Percentiles rank a stretch among this genome's conserved stretches.
phyloP scores from a whole-genome alignment of 2,888 invertebrate species.

The Tribolium freemani region DNA sequence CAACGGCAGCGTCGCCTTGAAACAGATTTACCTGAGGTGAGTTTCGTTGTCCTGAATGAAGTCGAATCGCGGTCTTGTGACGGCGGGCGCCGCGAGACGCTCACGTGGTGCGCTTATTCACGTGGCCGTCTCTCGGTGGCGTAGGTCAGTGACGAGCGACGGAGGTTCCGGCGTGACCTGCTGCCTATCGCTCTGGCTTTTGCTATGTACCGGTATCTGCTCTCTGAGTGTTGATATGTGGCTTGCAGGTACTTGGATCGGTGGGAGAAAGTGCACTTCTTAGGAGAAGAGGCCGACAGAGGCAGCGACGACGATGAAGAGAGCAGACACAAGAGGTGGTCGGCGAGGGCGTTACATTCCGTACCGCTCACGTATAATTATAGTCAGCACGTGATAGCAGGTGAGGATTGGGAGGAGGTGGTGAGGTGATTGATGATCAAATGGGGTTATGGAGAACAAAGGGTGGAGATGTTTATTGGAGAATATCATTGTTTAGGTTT shows the following conservation, averaged over 20 bases:
- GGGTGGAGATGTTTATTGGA: too few species aligned
- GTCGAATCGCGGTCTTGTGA: slow-evolving; percentile 41
- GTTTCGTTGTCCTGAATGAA: slow-evolving; percentile 49
- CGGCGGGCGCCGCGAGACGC: slow-evolving; percentile 58
- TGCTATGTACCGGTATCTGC: too few species aligned
- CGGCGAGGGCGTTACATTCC: slow-evolving; percentile 75
- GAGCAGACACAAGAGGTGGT: slow-evolving; percentile 79
- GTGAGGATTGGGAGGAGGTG: slow-evolving; percentile 67
- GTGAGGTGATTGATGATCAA: not conserved
- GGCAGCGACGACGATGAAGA: slow-evolving; percentile 84
- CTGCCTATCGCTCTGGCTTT: not conserved
- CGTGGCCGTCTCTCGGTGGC: slow-evolving; percentile 45
- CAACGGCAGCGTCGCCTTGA: slow-evolving; percentile 89
- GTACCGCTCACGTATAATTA: slow-evolving; percentile 85
- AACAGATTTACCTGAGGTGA: slow-evolving; percentile 86
- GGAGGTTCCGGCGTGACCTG: slow-evolving; percentile 46
- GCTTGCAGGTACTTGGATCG: slow-evolving; percentile 78
- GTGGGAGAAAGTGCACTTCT: slow-evolving; percentile 91
- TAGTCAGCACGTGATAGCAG: slow-evolving; percentile 81
- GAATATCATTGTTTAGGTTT: too few species aligned
- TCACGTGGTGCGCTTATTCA: slow-evolving; percentile 59
- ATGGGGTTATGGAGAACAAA: not conserved
- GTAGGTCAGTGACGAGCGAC: slow-evolving; percentile 47
- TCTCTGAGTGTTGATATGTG: not conserved
- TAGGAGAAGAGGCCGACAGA: slow-evolving; percentile 90